Base-by-base conservation (phyloP, 2,113 vertebrate genomes). In the Uria aalge region DNA sequence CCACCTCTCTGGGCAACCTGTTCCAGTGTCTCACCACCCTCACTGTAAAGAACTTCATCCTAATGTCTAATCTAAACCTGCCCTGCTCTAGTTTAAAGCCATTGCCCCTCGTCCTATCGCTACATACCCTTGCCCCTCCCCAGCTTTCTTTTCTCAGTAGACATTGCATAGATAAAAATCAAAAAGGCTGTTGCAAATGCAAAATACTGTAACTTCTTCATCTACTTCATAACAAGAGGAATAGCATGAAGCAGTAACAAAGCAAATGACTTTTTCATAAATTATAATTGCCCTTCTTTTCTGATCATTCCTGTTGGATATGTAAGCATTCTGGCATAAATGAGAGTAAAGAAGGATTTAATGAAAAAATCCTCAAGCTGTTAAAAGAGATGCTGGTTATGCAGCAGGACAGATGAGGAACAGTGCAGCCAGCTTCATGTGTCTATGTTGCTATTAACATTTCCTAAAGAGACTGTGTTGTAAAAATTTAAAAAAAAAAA, bases 291-390 rank as follows among this genome's bases (percentile, higher is more conserved):
- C 6, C 20, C 7, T 32, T 80, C 23, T 87, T 91, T 87, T 64
- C 79, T 74, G n/a, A 47, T 94, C 53, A 62, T 24, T 95, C 12
- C n/a, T 90, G 14, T 64, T 83, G 23, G n/a, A 73, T 80, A 62
- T 29, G 16, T 60, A 90, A 87, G 32, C 50, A 63, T 40, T 93
- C 34, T 88, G 75, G 47, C 36, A 88, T 40, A 56, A 73, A 40
- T 2, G 12, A 92, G 64, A 79, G 34, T 77, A 71, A 88, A 84
- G 72, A 91, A 57, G 32, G 6, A 85, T 73, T 94, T 90, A 80
- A 83, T 47, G 59, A 90, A 82, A 77, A 90, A 92, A 91, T 87
- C 11, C 12, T 87, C 52, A 91, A 91, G n/a, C 68, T 92, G n/a
- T 87, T 96, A 60, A 95, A 92, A 77, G 29, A 66, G 62, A 56